Percentiles rank a stretch among this genome's conserved stretches.
phyloP scores from a whole-genome alignment of 2,113 vertebrate genomes.

The Hystrix cristata region DNA sequence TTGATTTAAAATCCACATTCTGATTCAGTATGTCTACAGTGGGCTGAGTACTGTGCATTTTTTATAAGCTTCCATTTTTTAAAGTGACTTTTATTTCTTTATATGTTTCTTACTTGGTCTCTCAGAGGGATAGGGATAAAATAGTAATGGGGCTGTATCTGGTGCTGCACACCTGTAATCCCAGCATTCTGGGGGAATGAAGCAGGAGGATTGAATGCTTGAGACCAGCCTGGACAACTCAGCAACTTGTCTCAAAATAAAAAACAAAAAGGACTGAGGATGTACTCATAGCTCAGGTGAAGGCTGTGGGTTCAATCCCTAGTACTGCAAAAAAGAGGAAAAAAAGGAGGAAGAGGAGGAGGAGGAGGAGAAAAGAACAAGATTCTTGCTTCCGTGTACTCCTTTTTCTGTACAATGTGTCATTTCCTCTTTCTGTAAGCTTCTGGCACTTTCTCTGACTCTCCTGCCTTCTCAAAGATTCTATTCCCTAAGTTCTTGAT shows the following conservation, averaged over 20 bases:
- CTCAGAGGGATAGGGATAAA: neutral
- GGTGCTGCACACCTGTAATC: neutral
- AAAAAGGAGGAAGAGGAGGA: neutral
- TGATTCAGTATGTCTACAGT: neutral
- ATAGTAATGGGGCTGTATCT: neutral
- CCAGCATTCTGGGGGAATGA: neutral
- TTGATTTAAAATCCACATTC: neutral
- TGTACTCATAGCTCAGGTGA: neutral
- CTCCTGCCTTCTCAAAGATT: constrained; percentile 34
- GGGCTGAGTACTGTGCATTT: neutral
- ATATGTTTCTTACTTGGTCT: neutral
- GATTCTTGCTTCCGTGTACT: neutral
- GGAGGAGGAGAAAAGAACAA: neutral
- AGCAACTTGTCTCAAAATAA: neutral
- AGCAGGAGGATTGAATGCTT: neutral
- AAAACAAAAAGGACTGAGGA: neutral
- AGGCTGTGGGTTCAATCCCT: neutral
- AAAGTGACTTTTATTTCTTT: neutral
- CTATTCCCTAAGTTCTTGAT: neutral
- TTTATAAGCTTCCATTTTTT: neutral
- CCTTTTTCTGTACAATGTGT: neutral
- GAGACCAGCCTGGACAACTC: neutral
- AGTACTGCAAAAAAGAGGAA: neutral
- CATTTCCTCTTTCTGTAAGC: constrained; percentile 14
- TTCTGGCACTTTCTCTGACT: neutral